Evolutionary conservation across 2,888 invertebrate genomes (phyloP), one percentile per base, ranked within the genome.

Genomic region (Acleris literana): DNA sequence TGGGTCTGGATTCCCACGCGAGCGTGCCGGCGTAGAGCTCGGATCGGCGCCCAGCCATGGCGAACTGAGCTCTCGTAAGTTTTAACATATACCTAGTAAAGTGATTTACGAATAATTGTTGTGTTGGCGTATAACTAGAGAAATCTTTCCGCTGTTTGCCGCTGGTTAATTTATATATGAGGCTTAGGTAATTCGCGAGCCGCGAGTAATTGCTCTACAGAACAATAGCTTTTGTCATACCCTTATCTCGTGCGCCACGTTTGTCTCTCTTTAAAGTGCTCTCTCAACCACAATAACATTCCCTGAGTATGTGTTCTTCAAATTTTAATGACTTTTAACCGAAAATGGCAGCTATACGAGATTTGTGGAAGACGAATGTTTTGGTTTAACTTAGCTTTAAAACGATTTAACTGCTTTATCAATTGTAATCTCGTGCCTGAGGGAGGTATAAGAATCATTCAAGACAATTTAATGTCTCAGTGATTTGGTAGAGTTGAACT

Each of bases 71-170:
- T 88, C 88, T 90, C 90, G 92, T 92, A 92, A 92, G 91, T 92
- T 92, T 91, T 91, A 92, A 91, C 92, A 92, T 92, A 92, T 92
- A 66, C 57, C 66, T 53, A 92, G 90, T 92, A 92, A 92, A 92
- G 92, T 92, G 92, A 92, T 92, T 92, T 92, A 92, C 92, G 92
- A 91, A 92, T 92, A 92, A 92, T 92, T 92, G 92, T 92, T 92
- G 87, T 92, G 90, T 88, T 92, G 90, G 90, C 85, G 89, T 92
- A 92, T 91, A 91, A 90, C 90, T 91, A 92, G 91, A 90, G 92
- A 92, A 92, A 92, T 92, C 92, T 92, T 92, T 92, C 91, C 92
- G 92, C 91, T 91, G 90, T 89, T 89, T 90, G 92, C 92, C 88
- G 89, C 86, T 83, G 85, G 85, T 87, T 92, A 92, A 92, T 92